phyloP scores from a whole-genome alignment of 2,113 vertebrate species.

The Brienomyrus longianalis region DNA sequence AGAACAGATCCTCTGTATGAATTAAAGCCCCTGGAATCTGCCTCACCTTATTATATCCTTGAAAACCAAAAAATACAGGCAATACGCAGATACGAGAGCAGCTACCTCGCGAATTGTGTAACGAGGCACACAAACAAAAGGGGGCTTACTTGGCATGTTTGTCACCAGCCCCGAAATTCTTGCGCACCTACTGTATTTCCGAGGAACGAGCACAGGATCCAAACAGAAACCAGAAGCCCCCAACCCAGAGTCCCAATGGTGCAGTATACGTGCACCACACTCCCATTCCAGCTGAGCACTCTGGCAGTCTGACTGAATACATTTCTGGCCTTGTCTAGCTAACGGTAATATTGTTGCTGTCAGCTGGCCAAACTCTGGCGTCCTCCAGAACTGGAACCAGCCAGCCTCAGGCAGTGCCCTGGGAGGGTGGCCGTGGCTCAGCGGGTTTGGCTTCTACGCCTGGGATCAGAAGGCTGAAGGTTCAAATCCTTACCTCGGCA shows the following conservation, averaged over 20 bases:
- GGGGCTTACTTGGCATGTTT: not conserved
- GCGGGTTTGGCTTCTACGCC: not conserved
- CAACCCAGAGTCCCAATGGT: not conserved
- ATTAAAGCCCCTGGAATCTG: not conserved
- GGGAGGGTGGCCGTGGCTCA: not conserved
- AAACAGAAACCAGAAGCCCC: not conserved
- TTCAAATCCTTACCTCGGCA: not conserved
- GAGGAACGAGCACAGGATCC: not conserved
- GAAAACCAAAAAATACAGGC: not conserved
- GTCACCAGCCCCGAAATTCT: not conserved
- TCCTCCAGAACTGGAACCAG: not conserved
- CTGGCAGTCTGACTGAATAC: not conserved
- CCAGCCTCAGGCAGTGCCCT: not conserved
- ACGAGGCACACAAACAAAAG: not conserved
- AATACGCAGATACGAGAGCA: not conserved
- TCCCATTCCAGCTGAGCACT: not conserved
- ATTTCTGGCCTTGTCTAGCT: not conserved
- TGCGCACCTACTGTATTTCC: not conserved
- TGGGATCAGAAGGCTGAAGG: not conserved
- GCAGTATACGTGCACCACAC: not conserved
- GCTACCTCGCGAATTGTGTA: not conserved
- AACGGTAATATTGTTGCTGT: not conserved
- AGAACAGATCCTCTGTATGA: not conserved
- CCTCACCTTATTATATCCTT: not conserved
- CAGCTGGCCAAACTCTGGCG: not conserved